These are phyloP conservation scores for Caenorhabditis brenneri DNA, from an alignment of 1,140 invertebrate genomes.

Conservation along the genomic window DNA sequence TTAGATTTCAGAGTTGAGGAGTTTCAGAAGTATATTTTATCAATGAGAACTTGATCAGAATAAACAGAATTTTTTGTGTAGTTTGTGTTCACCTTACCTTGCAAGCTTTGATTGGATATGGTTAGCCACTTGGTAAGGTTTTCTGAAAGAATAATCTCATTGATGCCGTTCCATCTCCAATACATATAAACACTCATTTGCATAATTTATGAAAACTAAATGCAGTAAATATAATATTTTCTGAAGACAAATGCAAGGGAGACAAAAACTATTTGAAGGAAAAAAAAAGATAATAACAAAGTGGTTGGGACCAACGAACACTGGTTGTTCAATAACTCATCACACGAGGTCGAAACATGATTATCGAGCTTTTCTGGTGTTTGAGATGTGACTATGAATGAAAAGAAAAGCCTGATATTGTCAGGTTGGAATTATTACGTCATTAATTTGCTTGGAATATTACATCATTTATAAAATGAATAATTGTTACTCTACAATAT, in stretches of 20 bases:
- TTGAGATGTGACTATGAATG: background rate
- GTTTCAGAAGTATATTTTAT: too few species aligned
- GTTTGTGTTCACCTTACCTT: too few species aligned
- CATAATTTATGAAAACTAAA: conserved; percentile 34
- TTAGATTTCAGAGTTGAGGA: too few species aligned
- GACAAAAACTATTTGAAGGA: background rate
- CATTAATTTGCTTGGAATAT: background rate
- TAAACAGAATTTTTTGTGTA: too few species aligned
- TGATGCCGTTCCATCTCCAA: background rate
- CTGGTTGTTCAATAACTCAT: background rate
- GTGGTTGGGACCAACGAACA: background rate
- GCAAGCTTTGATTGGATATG: background rate
- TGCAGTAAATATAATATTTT: background rate
- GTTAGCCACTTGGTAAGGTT: too few species aligned
- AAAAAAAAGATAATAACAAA: background rate
- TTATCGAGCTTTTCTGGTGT: conserved; percentile 8
- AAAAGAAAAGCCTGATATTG: background rate
- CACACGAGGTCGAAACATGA: background rate
- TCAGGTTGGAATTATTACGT: background rate
- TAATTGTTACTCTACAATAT: background rate
- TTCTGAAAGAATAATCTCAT: background rate
- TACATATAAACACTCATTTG: background rate
- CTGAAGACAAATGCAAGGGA: background rate
- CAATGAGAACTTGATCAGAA: too few species aligned
- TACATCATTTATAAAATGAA: background rate